phyloP scores from a whole-genome alignment of 2,113 vertebrate genomes.

The Thamnophis sirtalis region DNA sequence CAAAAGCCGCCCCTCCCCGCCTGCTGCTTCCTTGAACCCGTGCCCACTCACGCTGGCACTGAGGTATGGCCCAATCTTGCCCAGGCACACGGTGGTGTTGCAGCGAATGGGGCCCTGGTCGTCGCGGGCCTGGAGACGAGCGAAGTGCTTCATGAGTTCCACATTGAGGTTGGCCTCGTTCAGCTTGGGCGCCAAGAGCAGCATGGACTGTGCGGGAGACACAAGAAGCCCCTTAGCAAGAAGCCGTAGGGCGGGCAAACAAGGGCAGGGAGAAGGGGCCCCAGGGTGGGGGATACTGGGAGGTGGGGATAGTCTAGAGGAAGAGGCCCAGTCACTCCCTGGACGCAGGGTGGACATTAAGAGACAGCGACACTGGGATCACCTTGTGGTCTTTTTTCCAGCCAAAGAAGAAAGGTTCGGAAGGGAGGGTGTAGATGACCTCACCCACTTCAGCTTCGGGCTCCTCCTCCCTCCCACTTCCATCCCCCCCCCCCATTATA shows the following conservation, averaged over 20 bases:
- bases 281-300: background rate
- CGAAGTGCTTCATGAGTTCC: slow-evolving; percentile 91
- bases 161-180: slow-evolving; percentile 85
- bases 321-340: too few species aligned
- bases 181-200: slow-evolving; percentile 87
- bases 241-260: background rate
- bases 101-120: slow-evolving; percentile 91
- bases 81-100: slow-evolving; percentile 90
- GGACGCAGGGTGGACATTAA: background rate
- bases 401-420: background rate
- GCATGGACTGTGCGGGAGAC: slow-evolving; percentile 76
- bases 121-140: slow-evolving; percentile 84
- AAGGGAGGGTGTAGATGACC: background rate
- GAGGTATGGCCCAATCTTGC: slow-evolving; percentile 89
- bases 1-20: background rate
- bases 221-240: background rate
- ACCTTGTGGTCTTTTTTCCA: background rate
- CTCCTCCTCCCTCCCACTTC: background rate
- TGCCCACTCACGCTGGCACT: slow-evolving; percentile 66
- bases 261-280: background rate
- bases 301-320: background rate
- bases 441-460: background rate
- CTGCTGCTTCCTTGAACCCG: too few species aligned
- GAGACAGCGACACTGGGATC: background rate
- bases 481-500: too few species aligned